Conservation (phyloP, 2,888 invertebrate species). For the Coenonympha arcania region DNA sequence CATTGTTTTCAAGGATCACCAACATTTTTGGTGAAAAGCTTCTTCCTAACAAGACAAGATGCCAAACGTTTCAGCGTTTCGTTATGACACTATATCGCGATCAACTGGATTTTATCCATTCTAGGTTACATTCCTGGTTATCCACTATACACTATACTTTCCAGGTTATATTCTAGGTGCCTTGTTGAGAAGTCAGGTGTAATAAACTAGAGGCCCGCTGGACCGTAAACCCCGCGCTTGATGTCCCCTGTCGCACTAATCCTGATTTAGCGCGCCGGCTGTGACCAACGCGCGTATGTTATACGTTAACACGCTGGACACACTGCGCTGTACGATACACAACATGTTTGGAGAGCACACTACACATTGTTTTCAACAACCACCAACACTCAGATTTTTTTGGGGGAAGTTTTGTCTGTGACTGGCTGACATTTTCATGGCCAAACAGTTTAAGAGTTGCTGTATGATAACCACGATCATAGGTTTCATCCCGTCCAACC, state of each 20-base stretch:
- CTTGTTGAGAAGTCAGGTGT: too few relatives aligned
- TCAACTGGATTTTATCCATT: too few relatives aligned
- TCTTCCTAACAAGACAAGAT: too few relatives aligned
- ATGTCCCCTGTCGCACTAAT: constrained; percentile 63
- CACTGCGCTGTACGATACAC: constrained; percentile 27
- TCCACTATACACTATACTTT: too few relatives aligned
- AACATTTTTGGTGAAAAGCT: too few relatives aligned
- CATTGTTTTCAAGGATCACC: neutral
- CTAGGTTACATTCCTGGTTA: too few relatives aligned
- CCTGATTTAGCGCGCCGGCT: constrained; percentile 67
- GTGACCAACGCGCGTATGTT: constrained; percentile 52
- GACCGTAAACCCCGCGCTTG: constrained; percentile 59
- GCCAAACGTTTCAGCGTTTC: too few relatives aligned
- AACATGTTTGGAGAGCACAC: neutral
- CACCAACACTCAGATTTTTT: neutral
- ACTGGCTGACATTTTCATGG: too few relatives aligned
- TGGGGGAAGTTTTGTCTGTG: too few relatives aligned
- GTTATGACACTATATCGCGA: too few relatives aligned
- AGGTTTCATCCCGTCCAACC: too few relatives aligned
- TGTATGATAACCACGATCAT: neutral
- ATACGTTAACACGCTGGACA: constrained; percentile 47
- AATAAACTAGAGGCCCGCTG: constrained; percentile 57
- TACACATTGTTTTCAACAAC: neutral
- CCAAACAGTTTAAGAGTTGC: neutral
- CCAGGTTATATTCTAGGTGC: too few relatives aligned